Base-by-base conservation (phyloP, 2,113 vertebrate genomes). In the Junco hyemalis region DNA sequence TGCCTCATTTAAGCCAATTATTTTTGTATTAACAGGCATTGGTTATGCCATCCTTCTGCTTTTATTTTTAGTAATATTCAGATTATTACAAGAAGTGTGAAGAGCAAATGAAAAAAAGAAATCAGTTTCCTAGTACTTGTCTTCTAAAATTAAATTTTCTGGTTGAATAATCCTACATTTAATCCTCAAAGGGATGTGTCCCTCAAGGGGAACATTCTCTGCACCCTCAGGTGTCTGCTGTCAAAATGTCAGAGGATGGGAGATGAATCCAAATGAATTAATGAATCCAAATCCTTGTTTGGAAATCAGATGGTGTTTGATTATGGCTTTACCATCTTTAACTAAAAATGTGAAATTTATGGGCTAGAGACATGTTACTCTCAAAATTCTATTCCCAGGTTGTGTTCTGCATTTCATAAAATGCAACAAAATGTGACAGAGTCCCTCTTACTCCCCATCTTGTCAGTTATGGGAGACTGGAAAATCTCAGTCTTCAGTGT, bases 11-110 rank as follows among this genome's bases (percentile, higher is more conserved):
- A 92, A 95, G 61, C 74, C 95, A 92, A 95, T 98, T 97, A 95
- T 96, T 96, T 96, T 95, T 97, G 92, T 94, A 92, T 96, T 96
- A 95, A 57, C 28, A 88, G 68, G 65, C 93, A 92, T 91, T 91
- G 80, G 83, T 82, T 93, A 71, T 97, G 78, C 92, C 54, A 68
- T 95, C 95, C 92, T 97, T 98, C 93, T 96, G 96, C 90, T 90
- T 96, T 44, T 97, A 97, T 96, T 97, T 98, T 97, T 97, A 91
- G 95, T 96, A 95, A 56, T 94, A 92, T 90, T 92, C 76, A 66
- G 88, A 90, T 97, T 96, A 96, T 96, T 96, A 83, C 57, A 96
- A 70, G 77, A 97, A 95, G 95, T 95, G 84, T 95, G 95, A 97
- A 94, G 95, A 97, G 56, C n/a, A 33, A 78, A 88, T 83, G 68